Base-by-base conservation (phyloP, 92 coral and sea anemone species). In the Metridium senile region DNA sequence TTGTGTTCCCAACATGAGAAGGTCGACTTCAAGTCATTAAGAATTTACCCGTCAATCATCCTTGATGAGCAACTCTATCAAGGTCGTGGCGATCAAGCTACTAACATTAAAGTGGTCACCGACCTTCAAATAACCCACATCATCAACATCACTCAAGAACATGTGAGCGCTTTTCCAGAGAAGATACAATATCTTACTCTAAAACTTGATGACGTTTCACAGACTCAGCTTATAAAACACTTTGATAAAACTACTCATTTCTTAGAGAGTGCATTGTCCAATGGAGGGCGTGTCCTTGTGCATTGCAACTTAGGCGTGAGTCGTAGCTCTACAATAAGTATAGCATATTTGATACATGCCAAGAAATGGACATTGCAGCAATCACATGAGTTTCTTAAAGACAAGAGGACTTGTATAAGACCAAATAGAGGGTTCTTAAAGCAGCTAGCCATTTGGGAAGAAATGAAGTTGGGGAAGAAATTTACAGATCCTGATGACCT, bases 291-390 rank as follows among this genome's bases (percentile, higher is more conserved):
- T 35, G 97, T 88, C 47, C 68, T 96, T 71, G 96, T 96, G 9
- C 99, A 96, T 71, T 96, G 99, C 57, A 93, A 96, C 78, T 84
- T 96, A 33, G 99, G 99, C 20, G 97, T 96, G 49, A 96, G 99
- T 58, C 89, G 99, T 32, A 96, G 99, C 62, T 96, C 99, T 0
- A 89, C 99, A 11, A 82, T 93, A 34, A 84, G 86, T 11, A 81
- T 96, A 56, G 86, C 97, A 22, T 96, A 96, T 82, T 82, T 96
- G 23, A 96, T 96, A 85, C 88, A 96, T 54, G 82, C 93, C 28
- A 79, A 86, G 26, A 84, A 86, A 18, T 96, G 96, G 97, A 87
- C 84, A 34, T 74, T 96, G 51, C 85, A 86, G 66, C 71, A 71
- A 2, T 98, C 99, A 16, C 72, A 93, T 56, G 98, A 93, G 62